These are phyloP conservation scores for Botia almorhae DNA, from an alignment of 2,797 vertebrate genomes.

Conservation along the genomic window DNA sequence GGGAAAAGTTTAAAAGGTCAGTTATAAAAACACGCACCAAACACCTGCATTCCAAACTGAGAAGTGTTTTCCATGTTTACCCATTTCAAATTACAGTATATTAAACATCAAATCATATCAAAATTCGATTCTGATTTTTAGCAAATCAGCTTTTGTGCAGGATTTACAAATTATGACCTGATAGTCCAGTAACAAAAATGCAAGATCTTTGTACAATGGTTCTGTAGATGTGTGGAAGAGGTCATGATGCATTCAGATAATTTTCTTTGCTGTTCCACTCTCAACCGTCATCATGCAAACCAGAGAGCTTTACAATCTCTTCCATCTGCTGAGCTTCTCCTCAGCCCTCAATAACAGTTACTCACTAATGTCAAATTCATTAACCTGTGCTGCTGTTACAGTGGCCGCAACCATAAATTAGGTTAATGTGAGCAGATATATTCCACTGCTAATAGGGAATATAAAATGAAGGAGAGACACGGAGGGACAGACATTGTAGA, in stretches of 20 bases:
- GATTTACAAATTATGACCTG: background rate
- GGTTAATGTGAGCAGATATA: conserved; percentile 80
- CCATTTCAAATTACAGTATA: conserved; percentile 29
- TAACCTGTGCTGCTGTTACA: conserved; percentile 88
- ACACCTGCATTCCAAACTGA: conserved; percentile 21
- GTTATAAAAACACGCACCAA: background rate
- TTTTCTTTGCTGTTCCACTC: conserved; percentile 57
- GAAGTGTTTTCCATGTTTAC: conserved; percentile 31
- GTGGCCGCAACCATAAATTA: conserved; percentile 81
- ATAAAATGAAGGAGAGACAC: conserved; percentile 81
- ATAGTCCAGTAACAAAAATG: background rate
- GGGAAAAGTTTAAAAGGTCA: background rate
- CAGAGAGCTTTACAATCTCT: conserved; percentile 62
- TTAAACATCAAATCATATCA: conserved; percentile 51
- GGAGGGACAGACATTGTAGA: conserved; percentile 71
- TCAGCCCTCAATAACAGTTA: conserved; percentile 94
- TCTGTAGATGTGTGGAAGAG: conserved; percentile 2
- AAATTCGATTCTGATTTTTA: conserved; percentile 41
- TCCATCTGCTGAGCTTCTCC: conserved; percentile 91
- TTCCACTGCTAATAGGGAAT: conserved; percentile 82
- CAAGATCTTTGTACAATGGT: conserved; percentile 12
- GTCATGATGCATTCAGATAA: conserved; percentile 8
- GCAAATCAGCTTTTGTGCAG: background rate
- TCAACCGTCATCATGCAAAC: conserved; percentile 51
- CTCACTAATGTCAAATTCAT: conserved; percentile 98